These are phyloP conservation scores for Cyaniris semiargus DNA, from an alignment of 2,888 invertebrate species.

Conservation along the genomic window DNA sequence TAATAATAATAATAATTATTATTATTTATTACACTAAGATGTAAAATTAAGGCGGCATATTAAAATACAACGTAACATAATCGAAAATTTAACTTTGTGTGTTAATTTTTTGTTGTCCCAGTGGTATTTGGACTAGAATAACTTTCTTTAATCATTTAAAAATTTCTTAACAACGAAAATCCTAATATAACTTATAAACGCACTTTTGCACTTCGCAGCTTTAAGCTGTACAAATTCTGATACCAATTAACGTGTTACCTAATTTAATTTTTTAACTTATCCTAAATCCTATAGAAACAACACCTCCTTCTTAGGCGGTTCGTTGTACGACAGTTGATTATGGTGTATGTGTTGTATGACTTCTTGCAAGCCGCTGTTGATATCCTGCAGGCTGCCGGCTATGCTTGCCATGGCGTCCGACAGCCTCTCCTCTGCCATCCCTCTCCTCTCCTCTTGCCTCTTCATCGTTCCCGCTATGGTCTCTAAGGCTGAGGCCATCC, in stretches of 20 bases:
- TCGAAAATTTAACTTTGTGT: no score
- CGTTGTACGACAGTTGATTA: conserved; percentile 50
- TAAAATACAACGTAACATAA: no score
- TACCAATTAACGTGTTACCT: no score
- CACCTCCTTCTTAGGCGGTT: conserved; percentile 53
- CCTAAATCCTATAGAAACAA: conserved; percentile 40
- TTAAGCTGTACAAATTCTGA: neutral
- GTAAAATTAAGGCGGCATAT: no score
- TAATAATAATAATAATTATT: no score
- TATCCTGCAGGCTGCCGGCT: conserved; percentile 61
- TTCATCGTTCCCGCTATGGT: conserved; percentile 60
- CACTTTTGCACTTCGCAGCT: neutral
- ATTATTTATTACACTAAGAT: no score
- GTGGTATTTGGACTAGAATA: no score
- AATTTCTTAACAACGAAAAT: neutral
- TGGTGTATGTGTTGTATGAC: conserved; percentile 56
- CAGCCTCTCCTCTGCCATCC: conserved; percentile 57
- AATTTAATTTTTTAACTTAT: neutral
- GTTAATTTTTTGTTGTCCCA: no score
- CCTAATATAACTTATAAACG: no score
- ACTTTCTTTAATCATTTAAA: neutral
- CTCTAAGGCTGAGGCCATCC: conserved; percentile 64
- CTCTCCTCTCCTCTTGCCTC: conserved; percentile 58
- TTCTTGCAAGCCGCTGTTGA: conserved; percentile 62
- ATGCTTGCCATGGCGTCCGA: conserved; percentile 59